A percentile compares a stretch with the other conserved stretches of the same genome.
phyloP scores from a whole-genome alignment of 2,797 vertebrate species.

The Gadopsis marmoratus region DNA sequence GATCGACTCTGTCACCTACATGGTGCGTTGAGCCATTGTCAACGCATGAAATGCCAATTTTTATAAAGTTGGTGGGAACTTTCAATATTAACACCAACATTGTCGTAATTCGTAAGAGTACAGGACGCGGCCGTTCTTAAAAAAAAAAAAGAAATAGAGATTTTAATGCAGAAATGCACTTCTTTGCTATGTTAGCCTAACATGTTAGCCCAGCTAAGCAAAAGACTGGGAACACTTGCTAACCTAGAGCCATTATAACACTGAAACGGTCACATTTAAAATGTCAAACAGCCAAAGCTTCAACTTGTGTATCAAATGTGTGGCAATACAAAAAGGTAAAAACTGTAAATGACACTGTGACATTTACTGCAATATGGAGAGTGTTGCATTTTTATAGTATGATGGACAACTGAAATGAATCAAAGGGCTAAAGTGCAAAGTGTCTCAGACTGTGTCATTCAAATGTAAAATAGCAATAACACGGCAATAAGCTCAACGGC shows the following conservation, averaged over 20 bases:
- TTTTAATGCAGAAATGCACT: background rate
- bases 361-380: background rate
- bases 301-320: background rate
- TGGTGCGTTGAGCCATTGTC: too few relatives aligned
- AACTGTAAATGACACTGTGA: background rate
- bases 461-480: conserved; percentile 26
- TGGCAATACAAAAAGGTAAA: background rate
- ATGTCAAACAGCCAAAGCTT: background rate
- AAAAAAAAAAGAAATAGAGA: too few relatives aligned
- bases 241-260: background rate
- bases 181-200: background rate
- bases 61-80: too few relatives aligned
- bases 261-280: background rate
- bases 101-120: too few relatives aligned
- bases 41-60: too few relatives aligned
- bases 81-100: too few relatives aligned
- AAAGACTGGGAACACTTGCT: background rate
- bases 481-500: background rate
- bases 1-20: too few relatives aligned
- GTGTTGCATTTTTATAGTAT: too few relatives aligned
- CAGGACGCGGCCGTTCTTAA: background rate
- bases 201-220: background rate
- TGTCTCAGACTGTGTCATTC: background rate
- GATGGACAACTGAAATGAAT: background rate
- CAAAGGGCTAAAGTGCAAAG: background rate